Conservation (phyloP, 2,888 invertebrate genomes). For the Drosophila greeni region DNA sequence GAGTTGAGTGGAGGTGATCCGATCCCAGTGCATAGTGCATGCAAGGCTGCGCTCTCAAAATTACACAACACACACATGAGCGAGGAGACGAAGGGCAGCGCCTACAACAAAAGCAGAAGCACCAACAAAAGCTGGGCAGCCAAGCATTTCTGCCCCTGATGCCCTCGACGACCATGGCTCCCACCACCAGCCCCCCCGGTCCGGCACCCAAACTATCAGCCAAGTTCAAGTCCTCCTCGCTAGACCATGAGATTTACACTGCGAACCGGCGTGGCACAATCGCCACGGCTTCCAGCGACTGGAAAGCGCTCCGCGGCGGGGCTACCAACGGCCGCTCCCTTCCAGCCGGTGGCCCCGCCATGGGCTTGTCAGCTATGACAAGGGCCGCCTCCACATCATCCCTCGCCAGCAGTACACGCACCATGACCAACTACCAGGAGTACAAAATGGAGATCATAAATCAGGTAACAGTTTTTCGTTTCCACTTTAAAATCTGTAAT, state of each 20-base stretch:
- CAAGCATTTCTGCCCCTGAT: slow-evolving; percentile 44
- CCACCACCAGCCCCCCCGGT: slow-evolving; percentile 29
- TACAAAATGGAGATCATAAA: slow-evolving; percentile 78
- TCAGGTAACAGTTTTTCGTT: slow-evolving; percentile 75
- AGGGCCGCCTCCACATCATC: slow-evolving; percentile 74
- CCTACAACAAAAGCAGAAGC: slow-evolving; percentile 14
- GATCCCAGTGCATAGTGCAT: slow-evolving; percentile 39
- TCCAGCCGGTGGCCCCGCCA: slow-evolving; percentile 27
- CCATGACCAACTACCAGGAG: slow-evolving; percentile 75
- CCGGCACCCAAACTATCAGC: slow-evolving; percentile 44
- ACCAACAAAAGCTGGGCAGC: slow-evolving; percentile 33
- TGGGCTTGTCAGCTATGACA: slow-evolving; percentile 53
- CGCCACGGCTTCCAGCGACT: slow-evolving; percentile 63
- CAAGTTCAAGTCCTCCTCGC: slow-evolving; percentile 72
- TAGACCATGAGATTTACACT: slow-evolving; percentile 73
- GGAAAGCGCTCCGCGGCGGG: slow-evolving; percentile 57
- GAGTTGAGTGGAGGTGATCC: slow-evolving; percentile 31
- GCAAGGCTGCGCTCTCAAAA: slow-evolving; percentile 44
- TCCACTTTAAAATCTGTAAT: not conserved
- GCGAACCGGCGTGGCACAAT: slow-evolving; percentile 68
- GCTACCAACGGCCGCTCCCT: slow-evolving; percentile 49
- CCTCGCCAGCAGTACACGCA: slow-evolving; percentile 72
- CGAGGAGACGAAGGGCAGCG: slow-evolving; percentile 40
- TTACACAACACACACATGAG: slow-evolving; percentile 65
- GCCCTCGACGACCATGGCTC: slow-evolving; percentile 57